Evolutionary conservation across 2,888 invertebrate species (phyloP).

Genomic region (Sesia apiformis): DNA sequence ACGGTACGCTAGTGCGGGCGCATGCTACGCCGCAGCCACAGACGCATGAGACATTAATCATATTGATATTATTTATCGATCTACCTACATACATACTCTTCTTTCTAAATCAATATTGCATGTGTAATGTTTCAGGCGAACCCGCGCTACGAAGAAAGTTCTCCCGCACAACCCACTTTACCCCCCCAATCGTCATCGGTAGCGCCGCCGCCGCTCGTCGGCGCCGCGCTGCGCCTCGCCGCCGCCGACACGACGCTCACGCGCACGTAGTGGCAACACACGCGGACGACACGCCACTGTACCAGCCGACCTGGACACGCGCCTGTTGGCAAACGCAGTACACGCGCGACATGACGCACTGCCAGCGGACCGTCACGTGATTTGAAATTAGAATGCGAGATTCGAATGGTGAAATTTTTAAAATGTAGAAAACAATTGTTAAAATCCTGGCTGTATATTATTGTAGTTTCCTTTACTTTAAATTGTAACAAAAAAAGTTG

Average conservation of each 20-base stretch:
- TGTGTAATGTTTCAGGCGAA: neutral
- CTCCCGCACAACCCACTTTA: constrained; percentile 15
- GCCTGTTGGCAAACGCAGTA: neutral
- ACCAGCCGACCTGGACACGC: neutral
- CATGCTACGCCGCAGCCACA: no score
- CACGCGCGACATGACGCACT: neutral
- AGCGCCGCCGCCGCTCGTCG: constrained; percentile 27
- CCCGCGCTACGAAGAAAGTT: constrained; percentile 67
- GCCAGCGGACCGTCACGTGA: neutral
- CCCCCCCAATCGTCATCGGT: constrained; percentile 13
- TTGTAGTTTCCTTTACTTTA: no score
- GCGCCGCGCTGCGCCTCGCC: constrained; percentile 50
- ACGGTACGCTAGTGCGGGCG: no score
- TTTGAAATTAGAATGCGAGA: no score
- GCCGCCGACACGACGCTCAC: constrained; percentile 33
- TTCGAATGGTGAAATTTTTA: neutral
- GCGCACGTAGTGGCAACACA: constrained; percentile 15
- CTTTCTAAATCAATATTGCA: neutral
- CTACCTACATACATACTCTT: neutral
- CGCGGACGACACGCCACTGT: constrained; percentile 16
- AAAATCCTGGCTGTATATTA: no score
- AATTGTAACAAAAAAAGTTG: no score
- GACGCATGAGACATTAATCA: neutral
- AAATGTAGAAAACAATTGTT: no score
- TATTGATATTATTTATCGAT: neutral